Evolutionary conservation across 2,797 vertebrate genomes (phyloP).

Genomic region (Ibycter americanus): DNA sequence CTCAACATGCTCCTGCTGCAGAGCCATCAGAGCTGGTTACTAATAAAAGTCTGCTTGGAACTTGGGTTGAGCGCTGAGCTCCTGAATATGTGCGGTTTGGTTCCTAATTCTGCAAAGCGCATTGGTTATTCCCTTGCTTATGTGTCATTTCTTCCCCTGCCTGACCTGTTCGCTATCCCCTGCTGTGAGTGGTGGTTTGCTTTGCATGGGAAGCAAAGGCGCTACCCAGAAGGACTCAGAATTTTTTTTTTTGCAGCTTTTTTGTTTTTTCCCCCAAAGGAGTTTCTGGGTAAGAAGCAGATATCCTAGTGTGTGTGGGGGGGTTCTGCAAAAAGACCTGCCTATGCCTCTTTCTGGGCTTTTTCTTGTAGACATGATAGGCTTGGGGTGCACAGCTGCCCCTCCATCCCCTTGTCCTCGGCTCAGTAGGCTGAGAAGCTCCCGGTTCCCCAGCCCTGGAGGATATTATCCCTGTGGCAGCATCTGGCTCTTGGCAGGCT

Average conservation of each 20-base stretch:
- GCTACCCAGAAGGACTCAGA: neutral
- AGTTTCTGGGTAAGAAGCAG: neutral
- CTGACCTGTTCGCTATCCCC: neutral
- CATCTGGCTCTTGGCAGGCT: constrained; percentile 60
- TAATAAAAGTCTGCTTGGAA: neutral
- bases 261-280: neutral
- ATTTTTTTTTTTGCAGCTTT: neutral
- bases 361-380: neutral
- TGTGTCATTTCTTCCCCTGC: constrained; percentile 20
- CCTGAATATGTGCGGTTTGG: neutral
- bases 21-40: neutral
- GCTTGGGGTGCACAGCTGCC: neutral
- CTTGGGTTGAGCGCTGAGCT: neutral
- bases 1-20: neutral
- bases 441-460: neutral
- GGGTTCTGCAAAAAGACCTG: neutral
- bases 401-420: neutral
- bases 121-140: neutral
- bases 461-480: constrained; percentile 16
- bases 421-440: neutral
- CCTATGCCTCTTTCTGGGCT: neutral
- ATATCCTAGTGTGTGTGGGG: neutral
- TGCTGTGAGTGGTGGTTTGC: neutral
- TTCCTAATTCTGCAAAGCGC: neutral
- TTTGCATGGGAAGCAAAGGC: neutral